Conservation (phyloP, 2,113 vertebrate species). For the Gallinago media region DNA sequence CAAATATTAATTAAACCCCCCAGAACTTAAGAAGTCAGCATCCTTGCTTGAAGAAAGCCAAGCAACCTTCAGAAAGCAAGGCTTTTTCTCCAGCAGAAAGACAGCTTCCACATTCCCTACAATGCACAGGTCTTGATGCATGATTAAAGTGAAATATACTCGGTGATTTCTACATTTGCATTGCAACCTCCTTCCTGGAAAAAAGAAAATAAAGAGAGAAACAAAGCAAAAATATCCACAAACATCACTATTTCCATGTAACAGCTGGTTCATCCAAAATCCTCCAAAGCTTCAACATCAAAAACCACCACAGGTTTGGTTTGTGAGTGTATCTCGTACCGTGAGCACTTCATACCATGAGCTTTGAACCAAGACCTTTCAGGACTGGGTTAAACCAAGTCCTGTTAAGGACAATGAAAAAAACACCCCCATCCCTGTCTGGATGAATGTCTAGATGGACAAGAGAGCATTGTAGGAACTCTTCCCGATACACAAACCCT, state of each 20-base stretch:
- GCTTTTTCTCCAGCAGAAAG: background rate
- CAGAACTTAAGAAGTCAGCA: background rate
- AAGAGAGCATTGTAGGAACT: background rate
- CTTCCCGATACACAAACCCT: background rate
- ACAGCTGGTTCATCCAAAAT: background rate
- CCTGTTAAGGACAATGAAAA: background rate
- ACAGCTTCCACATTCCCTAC: background rate
- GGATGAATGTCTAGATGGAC: background rate
- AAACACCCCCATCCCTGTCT: background rate
- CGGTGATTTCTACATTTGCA: background rate
- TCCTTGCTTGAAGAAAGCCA: background rate
- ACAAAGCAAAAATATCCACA: background rate
- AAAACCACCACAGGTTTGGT: too few relatives aligned
- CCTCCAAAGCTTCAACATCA: background rate
- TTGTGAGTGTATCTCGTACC: fast-evolving
- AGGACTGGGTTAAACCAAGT: background rate
- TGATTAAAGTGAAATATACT: background rate
- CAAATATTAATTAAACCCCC: background rate
- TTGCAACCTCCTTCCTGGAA: background rate
- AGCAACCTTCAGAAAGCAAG: background rate
- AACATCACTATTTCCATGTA: background rate
- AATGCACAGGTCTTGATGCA: background rate
- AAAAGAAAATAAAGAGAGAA: background rate
- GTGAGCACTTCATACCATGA: background rate
- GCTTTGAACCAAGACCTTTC: background rate